A percentile compares a stretch with the other conserved stretches of the same genome.
Evolutionary conservation across 2,113 vertebrate genomes (phyloP).

Genomic region (Alligator sinensis): DNA sequence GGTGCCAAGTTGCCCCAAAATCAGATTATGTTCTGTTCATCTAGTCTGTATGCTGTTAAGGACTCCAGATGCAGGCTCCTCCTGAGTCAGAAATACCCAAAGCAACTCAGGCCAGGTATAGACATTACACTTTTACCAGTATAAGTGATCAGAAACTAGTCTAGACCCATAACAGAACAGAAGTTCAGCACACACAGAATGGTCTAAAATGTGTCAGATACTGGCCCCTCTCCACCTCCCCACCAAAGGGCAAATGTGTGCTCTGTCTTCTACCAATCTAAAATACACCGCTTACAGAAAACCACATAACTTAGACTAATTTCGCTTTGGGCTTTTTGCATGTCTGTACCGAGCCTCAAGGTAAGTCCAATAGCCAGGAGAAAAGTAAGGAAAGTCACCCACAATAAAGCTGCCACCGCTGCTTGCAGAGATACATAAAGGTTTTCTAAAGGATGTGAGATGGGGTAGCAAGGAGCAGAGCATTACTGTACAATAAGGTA

Average conservation of each 20-base stretch:
- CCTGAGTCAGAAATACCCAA: neutral
- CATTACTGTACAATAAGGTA: neutral
- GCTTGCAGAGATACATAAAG: neutral
- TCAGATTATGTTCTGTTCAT: neutral
- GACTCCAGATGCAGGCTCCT: neutral
- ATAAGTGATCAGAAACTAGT: no score
- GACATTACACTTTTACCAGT: no score
- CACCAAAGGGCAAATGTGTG: no score
- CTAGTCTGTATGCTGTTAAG: neutral
- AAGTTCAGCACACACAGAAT: no score
- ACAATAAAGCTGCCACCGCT: no score
- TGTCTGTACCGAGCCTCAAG: neutral
- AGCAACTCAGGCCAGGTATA: neutral
- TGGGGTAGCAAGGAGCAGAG: accelerated
- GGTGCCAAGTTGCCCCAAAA: neutral
- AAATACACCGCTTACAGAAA: no score
- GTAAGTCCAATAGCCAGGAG: neutral
- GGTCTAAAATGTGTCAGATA: no score
- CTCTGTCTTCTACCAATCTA: no score
- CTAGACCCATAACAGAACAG: no score
- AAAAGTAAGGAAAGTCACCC: neutral
- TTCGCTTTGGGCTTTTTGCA: neutral
- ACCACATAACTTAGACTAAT: no score
- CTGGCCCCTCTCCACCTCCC: no score
- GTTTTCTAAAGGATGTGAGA: neutral